Conservation (phyloP, 2,888 invertebrate species). For the Sialis fuliginosa region DNA sequence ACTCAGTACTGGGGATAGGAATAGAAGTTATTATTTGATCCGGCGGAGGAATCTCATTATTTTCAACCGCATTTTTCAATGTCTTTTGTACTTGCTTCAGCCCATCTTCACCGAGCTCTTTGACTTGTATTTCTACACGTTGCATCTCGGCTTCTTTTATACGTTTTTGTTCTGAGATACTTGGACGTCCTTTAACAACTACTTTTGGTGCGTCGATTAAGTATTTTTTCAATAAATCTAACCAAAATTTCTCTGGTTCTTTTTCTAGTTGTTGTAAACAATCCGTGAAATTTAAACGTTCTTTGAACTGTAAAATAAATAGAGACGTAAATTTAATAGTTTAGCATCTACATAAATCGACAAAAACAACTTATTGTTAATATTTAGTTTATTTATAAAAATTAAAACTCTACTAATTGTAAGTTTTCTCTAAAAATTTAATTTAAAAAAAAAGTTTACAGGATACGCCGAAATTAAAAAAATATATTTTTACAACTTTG, state of each 20-base stretch:
- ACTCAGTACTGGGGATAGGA: conserved; percentile 54
- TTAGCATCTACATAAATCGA: too few species aligned
- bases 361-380: too few species aligned
- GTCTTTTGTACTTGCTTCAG: conserved; percentile 40
- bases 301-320: conserved; percentile 33
- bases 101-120: conserved; percentile 47
- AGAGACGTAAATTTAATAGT: not conserved
- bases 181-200: conserved; percentile 47
- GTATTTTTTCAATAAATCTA: conserved; percentile 45
- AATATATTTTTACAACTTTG: too few species aligned
- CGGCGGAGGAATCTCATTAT: conserved; percentile 62
- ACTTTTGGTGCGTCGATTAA: conserved; percentile 43
- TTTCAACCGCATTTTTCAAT: conserved; percentile 49
- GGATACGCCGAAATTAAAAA: too few species aligned
- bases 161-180: conserved; percentile 39
- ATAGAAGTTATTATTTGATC: conserved; percentile 51
- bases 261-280: conserved; percentile 38
- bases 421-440: too few species aligned
- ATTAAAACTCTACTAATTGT: too few species aligned
- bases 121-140: conserved; percentile 47
- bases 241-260: conserved; percentile 53
- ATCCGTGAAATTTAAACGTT: conserved; percentile 48
- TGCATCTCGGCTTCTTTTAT: conserved; percentile 56
- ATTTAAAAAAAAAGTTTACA: too few species aligned
- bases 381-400: too few species aligned